These are phyloP conservation scores for Actinostola sp. DNA, from an alignment of 92 coral and sea anemone species.

Conservation along the genomic window DNA sequence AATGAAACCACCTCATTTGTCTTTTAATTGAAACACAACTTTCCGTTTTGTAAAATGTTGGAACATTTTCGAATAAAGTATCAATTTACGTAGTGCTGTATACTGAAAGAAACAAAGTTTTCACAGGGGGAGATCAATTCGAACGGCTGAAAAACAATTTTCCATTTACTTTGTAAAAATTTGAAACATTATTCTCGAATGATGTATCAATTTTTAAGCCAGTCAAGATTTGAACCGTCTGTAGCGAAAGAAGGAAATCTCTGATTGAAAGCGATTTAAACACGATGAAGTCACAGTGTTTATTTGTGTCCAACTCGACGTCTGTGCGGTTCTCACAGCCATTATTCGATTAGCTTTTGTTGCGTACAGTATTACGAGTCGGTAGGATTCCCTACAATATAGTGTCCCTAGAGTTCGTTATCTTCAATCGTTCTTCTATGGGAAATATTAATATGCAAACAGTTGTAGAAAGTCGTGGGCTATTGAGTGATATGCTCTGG, in stretches of 20 bases:
- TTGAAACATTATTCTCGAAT: background rate
- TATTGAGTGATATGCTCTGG: slow-evolving; percentile 22
- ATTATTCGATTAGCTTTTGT: slow-evolving; percentile 45
- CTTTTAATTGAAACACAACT: background rate
- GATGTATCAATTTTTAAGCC: slow-evolving; percentile 11
- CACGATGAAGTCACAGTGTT: slow-evolving; percentile 29
- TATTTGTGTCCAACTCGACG: slow-evolving; percentile 18
- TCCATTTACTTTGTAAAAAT: too few species aligned
- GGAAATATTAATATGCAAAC: slow-evolving; percentile 80
- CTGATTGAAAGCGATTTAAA: slow-evolving; percentile 18
- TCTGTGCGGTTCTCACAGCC: slow-evolving; percentile 51
- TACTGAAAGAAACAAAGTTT: too few species aligned
- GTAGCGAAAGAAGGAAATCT: background rate
- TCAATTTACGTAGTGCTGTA: background rate
- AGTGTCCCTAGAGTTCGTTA: slow-evolving; percentile 59
- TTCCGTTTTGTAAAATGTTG: background rate
- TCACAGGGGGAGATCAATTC: too few species aligned
- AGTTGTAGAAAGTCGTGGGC: slow-evolving; percentile 48
- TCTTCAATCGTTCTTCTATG: slow-evolving; percentile 71
- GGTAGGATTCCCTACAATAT: slow-evolving; percentile 38
- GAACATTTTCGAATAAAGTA: background rate
- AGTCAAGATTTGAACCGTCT: background rate
- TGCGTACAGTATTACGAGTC: slow-evolving; percentile 25
- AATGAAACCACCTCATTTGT: too few species aligned
- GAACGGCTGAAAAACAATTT: too few species aligned